A percentile compares a stretch with the other conserved stretches of the same genome.
Conservation (phyloP, 2,797 vertebrate genomes). For the Mormyrops boulengeri region DNA sequence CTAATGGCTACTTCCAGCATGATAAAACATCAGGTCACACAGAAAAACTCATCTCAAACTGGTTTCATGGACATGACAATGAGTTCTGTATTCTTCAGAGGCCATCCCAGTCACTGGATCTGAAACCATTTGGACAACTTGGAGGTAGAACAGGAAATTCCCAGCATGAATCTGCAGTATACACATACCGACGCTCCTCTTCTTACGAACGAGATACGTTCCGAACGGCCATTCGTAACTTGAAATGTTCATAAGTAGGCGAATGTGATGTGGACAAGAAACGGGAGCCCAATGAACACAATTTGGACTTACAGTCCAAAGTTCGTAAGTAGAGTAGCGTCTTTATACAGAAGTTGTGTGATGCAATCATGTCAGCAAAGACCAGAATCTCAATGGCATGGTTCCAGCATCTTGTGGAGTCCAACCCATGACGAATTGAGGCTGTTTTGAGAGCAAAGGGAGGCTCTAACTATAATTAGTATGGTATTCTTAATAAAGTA, state of each 20-base stretch:
- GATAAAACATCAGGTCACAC: background rate
- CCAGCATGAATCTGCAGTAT: background rate
- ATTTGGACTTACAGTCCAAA: no score
- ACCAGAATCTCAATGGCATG: background rate
- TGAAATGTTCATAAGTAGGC: no score
- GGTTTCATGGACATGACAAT: background rate
- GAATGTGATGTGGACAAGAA: no score
- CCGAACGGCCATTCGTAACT: no score
- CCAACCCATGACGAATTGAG: background rate
- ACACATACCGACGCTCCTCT: no score
- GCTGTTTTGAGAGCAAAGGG: background rate
- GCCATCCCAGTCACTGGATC: background rate
- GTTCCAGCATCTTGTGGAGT: background rate
- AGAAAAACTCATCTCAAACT: background rate
- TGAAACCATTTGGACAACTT: background rate
- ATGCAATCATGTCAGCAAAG: background rate
- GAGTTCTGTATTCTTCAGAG: background rate
- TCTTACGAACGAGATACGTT: no score
- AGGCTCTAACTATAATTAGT: background rate
- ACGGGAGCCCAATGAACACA: no score
- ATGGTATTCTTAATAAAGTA: background rate
- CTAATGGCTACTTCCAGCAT: background rate
- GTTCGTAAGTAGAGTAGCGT: no score
- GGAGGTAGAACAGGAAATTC: background rate
- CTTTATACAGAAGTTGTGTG: background rate